Evolutionary conservation across 2,113 vertebrate genomes (phyloP).

Genomic region (Entosphenus tridentatus): DNA sequence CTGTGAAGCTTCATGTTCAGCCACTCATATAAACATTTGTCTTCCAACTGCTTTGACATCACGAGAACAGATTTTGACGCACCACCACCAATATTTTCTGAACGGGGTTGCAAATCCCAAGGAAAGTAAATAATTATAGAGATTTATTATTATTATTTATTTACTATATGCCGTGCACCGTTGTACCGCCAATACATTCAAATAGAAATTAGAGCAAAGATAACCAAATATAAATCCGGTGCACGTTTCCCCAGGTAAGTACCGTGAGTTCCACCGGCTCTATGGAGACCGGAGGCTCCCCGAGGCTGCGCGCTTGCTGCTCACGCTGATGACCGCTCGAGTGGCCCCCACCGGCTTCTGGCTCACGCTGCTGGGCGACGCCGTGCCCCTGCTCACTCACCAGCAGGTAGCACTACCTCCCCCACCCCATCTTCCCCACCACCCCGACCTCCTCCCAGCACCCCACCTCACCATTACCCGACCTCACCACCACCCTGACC

Average conservation of each 20-base stretch:
- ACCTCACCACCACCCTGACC: neutral
- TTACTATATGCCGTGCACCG: no score
- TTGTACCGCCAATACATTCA: no score
- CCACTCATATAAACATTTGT: no score
- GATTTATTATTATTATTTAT: no score
- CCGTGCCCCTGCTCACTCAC: constrained; percentile 75
- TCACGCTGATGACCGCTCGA: constrained; percentile 75
- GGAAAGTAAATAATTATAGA: no score
- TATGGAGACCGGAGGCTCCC: constrained; percentile 51
- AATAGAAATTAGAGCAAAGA: no score
- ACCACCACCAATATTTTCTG: no score
- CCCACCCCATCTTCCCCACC: no score
- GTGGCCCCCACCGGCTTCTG: constrained; percentile 78
- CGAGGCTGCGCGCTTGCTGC: constrained; percentile 49
- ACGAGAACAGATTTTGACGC: no score
- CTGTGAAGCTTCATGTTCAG: no score
- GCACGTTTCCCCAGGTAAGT: constrained; percentile 37
- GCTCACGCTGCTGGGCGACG: constrained; percentile 74
- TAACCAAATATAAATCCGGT: neutral
- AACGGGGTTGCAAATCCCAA: no score
- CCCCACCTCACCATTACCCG: neutral
- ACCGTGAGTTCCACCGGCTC: constrained; percentile 74
- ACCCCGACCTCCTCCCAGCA: neutral
- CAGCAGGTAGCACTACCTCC: constrained; percentile 31
- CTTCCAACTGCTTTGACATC: no score